Percentiles rank a stretch among this genome's conserved stretches.
Evolutionary conservation across 2,888 invertebrate genomes (phyloP).

Genomic region (Dorcus hopei): DNA sequence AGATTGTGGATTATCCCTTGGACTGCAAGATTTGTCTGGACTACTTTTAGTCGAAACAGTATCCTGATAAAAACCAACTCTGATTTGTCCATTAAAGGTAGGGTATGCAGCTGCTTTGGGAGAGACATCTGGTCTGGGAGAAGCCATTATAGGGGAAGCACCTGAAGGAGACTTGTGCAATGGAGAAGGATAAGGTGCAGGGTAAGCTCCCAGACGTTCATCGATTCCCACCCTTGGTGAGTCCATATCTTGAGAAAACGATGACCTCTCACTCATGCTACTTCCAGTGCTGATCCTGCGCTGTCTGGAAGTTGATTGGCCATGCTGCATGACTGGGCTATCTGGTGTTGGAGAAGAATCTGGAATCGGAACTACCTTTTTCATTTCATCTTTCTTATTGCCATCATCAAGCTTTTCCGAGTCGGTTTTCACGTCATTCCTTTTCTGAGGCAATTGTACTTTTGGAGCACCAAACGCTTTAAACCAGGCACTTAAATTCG

Average conservation of each 20-base stretch:
- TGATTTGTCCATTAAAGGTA: slow-evolving; percentile 75
- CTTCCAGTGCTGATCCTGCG: slow-evolving; percentile 76
- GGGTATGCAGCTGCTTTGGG: slow-evolving; percentile 67
- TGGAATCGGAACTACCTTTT: slow-evolving; percentile 27
- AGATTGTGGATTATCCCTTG: slow-evolving; percentile 64
- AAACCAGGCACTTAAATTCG: slow-evolving; percentile 88
- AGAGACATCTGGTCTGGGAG: slow-evolving; percentile 68
- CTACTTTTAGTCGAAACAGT: slow-evolving; percentile 80
- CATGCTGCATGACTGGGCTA: slow-evolving; percentile 45
- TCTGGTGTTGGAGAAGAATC: slow-evolving; percentile 43
- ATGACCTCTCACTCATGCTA: slow-evolving; percentile 74
- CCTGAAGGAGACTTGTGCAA: slow-evolving; percentile 68
- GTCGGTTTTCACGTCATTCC: slow-evolving; percentile 46
- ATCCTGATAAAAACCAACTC: slow-evolving; percentile 88
- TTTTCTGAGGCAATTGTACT: slow-evolving; percentile 49
- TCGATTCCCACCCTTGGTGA: slow-evolving; percentile 65
- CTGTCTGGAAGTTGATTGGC: slow-evolving; percentile 52
- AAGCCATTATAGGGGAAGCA: slow-evolving; percentile 63
- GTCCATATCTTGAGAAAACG: slow-evolving; percentile 73
- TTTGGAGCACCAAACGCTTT: slow-evolving; percentile 89
- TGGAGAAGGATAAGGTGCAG: slow-evolving; percentile 71
- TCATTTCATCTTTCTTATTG: slow-evolving; percentile 15
- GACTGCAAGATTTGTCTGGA: slow-evolving; percentile 81
- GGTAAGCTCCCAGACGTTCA: slow-evolving; percentile 59
- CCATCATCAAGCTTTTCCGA: slow-evolving; percentile 29